phyloP scores from a whole-genome alignment of 1,140 invertebrate genomes.

The Cydia pomonella region DNA sequence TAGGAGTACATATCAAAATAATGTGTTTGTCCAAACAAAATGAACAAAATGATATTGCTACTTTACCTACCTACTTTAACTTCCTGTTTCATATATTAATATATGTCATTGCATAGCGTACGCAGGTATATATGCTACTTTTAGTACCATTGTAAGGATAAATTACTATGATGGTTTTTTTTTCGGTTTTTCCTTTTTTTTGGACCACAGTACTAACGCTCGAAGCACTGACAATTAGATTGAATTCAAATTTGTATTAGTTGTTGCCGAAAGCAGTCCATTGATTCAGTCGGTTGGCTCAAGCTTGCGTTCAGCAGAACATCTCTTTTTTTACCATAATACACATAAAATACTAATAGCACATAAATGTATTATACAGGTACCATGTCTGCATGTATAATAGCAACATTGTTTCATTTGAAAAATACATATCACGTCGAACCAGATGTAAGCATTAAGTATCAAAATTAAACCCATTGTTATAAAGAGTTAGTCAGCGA shows the following conservation, averaged over 20 bases:
- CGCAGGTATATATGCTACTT: too few species aligned
- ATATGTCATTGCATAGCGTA: too few species aligned
- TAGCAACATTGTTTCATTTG: neutral
- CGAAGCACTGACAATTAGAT: too few species aligned
- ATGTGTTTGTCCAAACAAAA: neutral
- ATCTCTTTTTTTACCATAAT: too few species aligned
- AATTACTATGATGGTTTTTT: too few species aligned
- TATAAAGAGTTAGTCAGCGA: slow-evolving; percentile 6
- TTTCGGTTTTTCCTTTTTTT: too few species aligned
- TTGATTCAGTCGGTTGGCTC: too few species aligned
- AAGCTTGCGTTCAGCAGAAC: too few species aligned
- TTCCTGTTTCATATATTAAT: neutral
- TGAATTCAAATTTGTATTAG: too few species aligned
- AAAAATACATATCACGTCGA: neutral
- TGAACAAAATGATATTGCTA: neutral
- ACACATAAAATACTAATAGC: neutral
- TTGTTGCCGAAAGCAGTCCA: too few species aligned
- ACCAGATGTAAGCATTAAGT: neutral
- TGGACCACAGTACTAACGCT: too few species aligned
- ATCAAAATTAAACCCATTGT: neutral
- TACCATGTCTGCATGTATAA: neutral
- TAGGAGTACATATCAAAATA: slow-evolving; percentile 1
- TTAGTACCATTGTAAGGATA: too few species aligned
- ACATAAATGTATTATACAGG: neutral
- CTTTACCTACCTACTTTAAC: neutral